Percentiles rank a stretch among this genome's conserved stretches.
phyloP scores from a whole-genome alignment of 2,113 vertebrate genomes.

The Antechinus flavipes region DNA sequence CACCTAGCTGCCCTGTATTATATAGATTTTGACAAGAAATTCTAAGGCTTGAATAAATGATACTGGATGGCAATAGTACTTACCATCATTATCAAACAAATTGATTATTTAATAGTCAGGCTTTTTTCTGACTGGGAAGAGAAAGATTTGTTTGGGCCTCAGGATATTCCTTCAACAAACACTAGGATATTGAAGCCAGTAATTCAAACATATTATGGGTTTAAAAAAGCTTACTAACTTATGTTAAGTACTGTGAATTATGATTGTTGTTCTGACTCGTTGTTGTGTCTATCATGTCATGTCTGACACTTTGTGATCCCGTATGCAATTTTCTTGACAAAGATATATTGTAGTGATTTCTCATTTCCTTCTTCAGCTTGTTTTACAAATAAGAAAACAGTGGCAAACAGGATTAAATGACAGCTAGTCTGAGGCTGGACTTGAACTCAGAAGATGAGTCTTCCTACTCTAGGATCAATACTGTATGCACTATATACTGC shows the following conservation, averaged over 20 bases:
- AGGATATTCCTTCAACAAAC: neutral
- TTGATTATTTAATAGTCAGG: neutral
- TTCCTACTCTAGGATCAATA: neutral
- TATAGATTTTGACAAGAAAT: neutral
- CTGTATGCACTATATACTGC: neutral
- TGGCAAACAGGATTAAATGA: too few species aligned
- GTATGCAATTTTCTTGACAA: neutral
- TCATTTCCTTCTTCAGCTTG: neutral
- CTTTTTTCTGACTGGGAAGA: neutral
- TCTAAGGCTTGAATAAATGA: neutral
- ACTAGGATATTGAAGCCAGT: neutral
- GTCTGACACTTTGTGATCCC: neutral
- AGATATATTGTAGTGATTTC: too few species aligned
- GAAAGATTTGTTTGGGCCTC: neutral
- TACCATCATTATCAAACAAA: neutral
- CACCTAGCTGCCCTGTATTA: neutral
- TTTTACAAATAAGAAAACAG: too few species aligned
- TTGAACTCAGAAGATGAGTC: neutral
- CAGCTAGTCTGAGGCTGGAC: neutral
- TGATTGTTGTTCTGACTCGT: neutral
- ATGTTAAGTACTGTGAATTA: neutral
- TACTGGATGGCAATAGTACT: neutral
- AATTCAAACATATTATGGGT: neutral
- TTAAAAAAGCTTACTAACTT: neutral
- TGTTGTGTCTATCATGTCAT: neutral